A percentile compares a stretch with the other conserved stretches of the same genome.
Evolutionary conservation across 2,888 invertebrate genomes (phyloP).

Genomic region (Syritta pipiens): DNA sequence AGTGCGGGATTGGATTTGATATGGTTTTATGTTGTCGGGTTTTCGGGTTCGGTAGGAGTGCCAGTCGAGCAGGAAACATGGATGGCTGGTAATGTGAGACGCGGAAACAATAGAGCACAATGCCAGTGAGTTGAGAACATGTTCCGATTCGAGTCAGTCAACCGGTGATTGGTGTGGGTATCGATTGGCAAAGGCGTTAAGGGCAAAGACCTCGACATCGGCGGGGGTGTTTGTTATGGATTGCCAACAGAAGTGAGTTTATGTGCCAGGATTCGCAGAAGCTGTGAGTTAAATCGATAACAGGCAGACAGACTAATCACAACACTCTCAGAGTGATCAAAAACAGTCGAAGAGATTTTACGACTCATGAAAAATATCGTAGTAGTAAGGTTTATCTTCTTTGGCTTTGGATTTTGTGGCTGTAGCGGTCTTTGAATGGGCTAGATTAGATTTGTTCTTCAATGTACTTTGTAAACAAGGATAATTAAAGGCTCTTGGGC

Average conservation of each 20-base stretch:
- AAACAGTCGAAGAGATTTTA: background rate
- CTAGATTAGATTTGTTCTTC: too few species aligned
- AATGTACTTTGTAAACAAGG: too few species aligned
- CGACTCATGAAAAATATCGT: slow-evolving; percentile 13
- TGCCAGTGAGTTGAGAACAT: slow-evolving; percentile 17
- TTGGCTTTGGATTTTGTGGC: too few species aligned
- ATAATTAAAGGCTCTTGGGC: too few species aligned
- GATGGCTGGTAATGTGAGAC: slow-evolving; percentile 36
- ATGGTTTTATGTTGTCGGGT: slow-evolving; percentile 18
- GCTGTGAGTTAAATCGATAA: too few species aligned
- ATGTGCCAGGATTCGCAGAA: too few species aligned
- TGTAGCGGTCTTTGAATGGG: too few species aligned
- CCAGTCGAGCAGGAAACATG: slow-evolving; percentile 4
- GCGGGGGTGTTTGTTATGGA: too few species aligned
- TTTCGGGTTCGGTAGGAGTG: slow-evolving; percentile 4
- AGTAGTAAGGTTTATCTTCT: too few species aligned
- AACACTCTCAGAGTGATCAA: background rate
- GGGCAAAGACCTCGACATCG: slow-evolving; percentile 21
- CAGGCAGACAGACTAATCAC: slow-evolving; percentile 41
- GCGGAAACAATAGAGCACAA: slow-evolving; percentile 18
- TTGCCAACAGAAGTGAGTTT: too few species aligned
- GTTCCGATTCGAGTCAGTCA: slow-evolving; percentile 35
- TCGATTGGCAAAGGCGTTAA: slow-evolving; percentile 25
- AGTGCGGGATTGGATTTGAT: slow-evolving; percentile 38
- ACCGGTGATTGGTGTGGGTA: too few species aligned